phyloP scores from a whole-genome alignment of 2,113 vertebrate species.

The Nothoprocta perdicaria region DNA sequence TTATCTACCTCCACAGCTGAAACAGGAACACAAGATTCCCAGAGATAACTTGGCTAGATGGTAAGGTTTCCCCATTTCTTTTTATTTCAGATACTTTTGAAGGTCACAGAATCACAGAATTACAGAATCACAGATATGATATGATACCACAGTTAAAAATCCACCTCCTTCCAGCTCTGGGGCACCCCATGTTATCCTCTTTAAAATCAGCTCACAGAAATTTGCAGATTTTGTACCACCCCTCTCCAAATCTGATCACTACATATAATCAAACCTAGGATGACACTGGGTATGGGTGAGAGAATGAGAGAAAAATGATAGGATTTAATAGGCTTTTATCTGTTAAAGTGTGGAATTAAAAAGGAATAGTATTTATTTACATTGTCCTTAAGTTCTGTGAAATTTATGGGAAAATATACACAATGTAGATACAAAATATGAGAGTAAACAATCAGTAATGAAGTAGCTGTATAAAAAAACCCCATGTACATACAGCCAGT shows the following conservation, averaged over 20 bases:
- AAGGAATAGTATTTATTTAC: background rate
- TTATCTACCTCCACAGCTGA: background rate
- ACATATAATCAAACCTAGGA: background rate
- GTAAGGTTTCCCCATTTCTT: background rate
- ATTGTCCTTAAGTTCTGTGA: background rate
- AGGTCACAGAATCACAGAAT: too few species aligned
- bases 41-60: background rate
- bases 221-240: background rate
- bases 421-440: background rate
- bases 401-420: background rate
- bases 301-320: background rate
- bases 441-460: background rate
- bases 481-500: background rate
- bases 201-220: background rate
- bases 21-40: background rate
- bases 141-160: background rate
- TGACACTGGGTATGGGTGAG: background rate
- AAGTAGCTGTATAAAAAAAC: background rate
- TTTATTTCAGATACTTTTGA: background rate
- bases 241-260: background rate
- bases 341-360: background rate
- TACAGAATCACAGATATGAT: too few species aligned
- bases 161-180: rapidly evolving
- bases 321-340: background rate
- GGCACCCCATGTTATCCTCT: background rate